A percentile compares a stretch with the other conserved stretches of the same genome.
These are phyloP conservation scores for Hiodon alosoides DNA, from an alignment of 2,113 vertebrate species.

Conservation along the genomic window DNA sequence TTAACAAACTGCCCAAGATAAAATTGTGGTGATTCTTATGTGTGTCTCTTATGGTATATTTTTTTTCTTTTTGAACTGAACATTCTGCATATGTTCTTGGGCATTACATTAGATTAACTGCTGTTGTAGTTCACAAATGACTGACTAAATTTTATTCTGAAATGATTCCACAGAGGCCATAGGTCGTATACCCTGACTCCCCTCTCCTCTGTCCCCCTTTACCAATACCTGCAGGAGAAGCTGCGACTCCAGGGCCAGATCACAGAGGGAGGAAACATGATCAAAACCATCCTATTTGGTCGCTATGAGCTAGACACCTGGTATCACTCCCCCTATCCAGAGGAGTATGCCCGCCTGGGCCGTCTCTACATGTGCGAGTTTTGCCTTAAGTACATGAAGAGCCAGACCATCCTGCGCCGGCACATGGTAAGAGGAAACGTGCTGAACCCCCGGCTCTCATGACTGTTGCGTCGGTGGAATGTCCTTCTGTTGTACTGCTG, in stretches of 20 bases:
- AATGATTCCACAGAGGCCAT: neutral
- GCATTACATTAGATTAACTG: too few species aligned
- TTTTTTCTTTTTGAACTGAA: too few species aligned
- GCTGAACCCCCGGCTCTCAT: neutral
- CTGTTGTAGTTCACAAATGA: too few species aligned
- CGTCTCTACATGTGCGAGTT: conserved; percentile 97
- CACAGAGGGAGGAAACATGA: conserved; percentile 97
- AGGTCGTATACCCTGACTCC: neutral
- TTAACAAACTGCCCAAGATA: too few species aligned
- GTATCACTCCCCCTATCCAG: conserved; percentile 98
- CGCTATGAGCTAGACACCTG: conserved; percentile 96
- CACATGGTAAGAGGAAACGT: conserved; percentile 78
- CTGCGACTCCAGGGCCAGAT: conserved; percentile 93
- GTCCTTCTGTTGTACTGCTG: too few species aligned
- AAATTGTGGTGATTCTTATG: too few species aligned
- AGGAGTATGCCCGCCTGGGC: conserved; percentile 91
- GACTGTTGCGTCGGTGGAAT: neutral
- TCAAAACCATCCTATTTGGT: conserved; percentile 96
- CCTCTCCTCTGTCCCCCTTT: neutral
- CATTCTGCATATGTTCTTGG: too few species aligned
- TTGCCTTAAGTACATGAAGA: conserved; percentile 99
- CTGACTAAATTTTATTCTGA: neutral
- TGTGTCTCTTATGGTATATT: too few species aligned
- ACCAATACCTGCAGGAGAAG: conserved; percentile 72
- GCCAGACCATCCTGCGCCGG: conserved; percentile 91